Evolutionary conservation across 2,797 vertebrate genomes (phyloP).

Genomic region (Malurus leucopterus): DNA sequence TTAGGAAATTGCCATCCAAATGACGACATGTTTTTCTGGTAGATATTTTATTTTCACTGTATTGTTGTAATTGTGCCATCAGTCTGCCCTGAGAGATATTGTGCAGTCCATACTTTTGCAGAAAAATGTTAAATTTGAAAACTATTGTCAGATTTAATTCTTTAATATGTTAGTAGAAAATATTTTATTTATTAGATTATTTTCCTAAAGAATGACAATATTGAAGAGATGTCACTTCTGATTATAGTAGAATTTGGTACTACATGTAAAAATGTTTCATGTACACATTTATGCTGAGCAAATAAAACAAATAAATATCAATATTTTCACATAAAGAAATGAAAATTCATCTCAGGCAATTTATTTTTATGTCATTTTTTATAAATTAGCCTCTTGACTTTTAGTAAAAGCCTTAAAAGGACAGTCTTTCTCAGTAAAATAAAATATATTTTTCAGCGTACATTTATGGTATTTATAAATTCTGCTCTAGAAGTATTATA

Average conservation of each 20-base stretch:
- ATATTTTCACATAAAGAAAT: not conserved
- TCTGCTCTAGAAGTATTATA: not conserved
- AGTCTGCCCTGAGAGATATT: not conserved
- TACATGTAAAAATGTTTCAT: not conserved
- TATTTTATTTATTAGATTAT: not conserved
- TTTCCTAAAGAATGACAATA: not conserved
- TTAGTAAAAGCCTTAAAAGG: not conserved
- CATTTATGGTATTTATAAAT: not conserved
- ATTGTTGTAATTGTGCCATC: not conserved
- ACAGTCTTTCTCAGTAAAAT: not conserved
- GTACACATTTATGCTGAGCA: not conserved
- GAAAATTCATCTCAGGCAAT: not conserved
- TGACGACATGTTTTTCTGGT: not conserved
- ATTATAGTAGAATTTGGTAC: not conserved
- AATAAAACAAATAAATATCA: not conserved
- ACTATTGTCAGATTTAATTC: not conserved
- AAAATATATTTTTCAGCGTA: not conserved
- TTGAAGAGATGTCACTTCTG: not conserved
- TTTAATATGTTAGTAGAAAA: not conserved
- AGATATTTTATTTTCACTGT: not conserved
- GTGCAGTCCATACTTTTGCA: not conserved
- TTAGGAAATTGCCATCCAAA: not conserved
- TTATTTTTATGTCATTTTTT: not conserved
- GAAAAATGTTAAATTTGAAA: not conserved
- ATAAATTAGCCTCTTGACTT: not conserved